These are phyloP conservation scores for Stenodema calcarata DNA, from an alignment of 2,888 invertebrate species.

Conservation along the genomic window DNA sequence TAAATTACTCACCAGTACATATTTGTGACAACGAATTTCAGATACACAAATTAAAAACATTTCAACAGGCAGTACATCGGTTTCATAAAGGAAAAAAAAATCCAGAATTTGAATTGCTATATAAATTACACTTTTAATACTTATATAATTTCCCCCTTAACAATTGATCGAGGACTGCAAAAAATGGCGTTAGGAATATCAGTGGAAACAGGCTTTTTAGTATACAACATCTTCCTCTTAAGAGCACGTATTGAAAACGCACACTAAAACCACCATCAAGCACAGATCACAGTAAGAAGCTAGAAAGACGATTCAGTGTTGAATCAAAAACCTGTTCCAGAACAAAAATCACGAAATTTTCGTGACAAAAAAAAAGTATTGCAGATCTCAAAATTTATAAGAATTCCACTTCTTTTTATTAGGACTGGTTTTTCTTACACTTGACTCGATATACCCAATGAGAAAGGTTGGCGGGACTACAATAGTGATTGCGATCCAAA, in stretches of 20 bases:
- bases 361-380: constrained; percentile 20
- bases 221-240: background rate
- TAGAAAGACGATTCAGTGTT: background rate
- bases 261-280: background rate
- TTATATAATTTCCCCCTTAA: background rate
- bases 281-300: background rate
- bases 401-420: background rate
- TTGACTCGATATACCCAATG: constrained; percentile 55
- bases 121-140: background rate
- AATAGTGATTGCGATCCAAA: constrained; percentile 33
- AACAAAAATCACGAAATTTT: background rate
- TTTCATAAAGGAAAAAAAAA: background rate
- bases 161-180: background rate
- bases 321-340: background rate
- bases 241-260: background rate
- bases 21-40: background rate
- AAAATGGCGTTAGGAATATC: background rate
- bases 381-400: constrained; percentile 8
- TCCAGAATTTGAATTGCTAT: background rate
- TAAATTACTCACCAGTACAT: background rate
- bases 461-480: constrained; percentile 58
- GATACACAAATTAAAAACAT: background rate
- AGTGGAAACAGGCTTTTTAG: background rate
- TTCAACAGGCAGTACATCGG: background rate
- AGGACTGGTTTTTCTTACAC: constrained; percentile 26